phyloP scores from a whole-genome alignment of 1,140 invertebrate genomes.

The Eumaeus atala region DNA sequence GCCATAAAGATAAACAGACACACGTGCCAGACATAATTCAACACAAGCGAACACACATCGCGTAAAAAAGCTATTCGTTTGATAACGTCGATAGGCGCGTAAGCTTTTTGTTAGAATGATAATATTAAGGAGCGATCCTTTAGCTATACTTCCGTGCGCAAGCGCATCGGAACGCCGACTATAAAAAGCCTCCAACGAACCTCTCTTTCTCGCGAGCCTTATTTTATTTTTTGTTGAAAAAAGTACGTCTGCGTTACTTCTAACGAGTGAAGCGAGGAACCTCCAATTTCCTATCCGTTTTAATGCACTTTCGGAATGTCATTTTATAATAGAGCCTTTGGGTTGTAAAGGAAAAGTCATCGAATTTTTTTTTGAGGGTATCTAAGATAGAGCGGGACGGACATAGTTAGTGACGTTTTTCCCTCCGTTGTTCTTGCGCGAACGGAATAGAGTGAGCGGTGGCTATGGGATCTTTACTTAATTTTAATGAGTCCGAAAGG shows the following conservation, averaged over 20 bases:
- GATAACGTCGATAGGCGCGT: conserved; percentile 52
- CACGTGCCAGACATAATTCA: conserved; percentile 40
- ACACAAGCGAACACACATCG: conserved; percentile 6
- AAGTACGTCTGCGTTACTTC: conserved; percentile 40
- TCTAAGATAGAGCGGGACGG: conserved; percentile 37
- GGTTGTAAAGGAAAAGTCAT: conserved; percentile 39
- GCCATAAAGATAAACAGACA: background rate
- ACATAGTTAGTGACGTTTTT: conserved; percentile 36
- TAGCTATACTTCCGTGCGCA: conserved; percentile 67
- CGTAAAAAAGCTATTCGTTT: conserved; percentile 8
- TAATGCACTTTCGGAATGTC: conserved; percentile 48
- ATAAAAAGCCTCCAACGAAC: conserved; percentile 61
- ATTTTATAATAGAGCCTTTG: conserved; percentile 45
- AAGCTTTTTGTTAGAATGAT: conserved; percentile 69
- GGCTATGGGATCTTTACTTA: conserved; percentile 29
- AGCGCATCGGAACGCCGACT: conserved; percentile 66
- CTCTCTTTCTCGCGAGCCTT: conserved; percentile 64
- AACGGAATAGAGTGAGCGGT: conserved; percentile 56
- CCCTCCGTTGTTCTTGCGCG: conserved; percentile 36
- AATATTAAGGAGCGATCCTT: conserved; percentile 61
- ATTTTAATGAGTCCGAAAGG: conserved; percentile 64
- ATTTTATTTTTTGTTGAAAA: conserved; percentile 56
- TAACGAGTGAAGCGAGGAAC: conserved; percentile 44
- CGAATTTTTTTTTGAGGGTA: conserved; percentile 36
- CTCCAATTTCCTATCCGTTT: conserved; percentile 48